These are phyloP conservation scores for Adoxophyes honmai DNA, from an alignment of 1,140 invertebrate species.

Conservation along the genomic window DNA sequence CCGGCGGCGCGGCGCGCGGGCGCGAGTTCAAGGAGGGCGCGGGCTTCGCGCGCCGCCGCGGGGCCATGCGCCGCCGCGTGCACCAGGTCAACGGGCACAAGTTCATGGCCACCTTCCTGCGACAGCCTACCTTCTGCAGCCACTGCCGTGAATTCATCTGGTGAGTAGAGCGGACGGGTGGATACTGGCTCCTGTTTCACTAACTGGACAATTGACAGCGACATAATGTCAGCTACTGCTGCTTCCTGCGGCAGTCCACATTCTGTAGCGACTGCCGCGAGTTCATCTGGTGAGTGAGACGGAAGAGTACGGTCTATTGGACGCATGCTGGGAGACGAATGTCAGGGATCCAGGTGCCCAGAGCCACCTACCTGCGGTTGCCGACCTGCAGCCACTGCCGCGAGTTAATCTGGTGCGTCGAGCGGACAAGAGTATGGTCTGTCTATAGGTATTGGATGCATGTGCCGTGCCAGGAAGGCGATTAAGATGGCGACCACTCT, in stretches of 20 bases:
- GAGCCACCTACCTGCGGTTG: constrained; percentile 99
- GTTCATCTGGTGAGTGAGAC: background rate
- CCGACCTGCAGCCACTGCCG: constrained; percentile 99
- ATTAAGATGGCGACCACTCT: no score
- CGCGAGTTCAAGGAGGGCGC: constrained; percentile 97
- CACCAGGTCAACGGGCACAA: constrained; percentile 99
- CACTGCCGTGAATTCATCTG: constrained; percentile 99
- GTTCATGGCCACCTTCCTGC: constrained; percentile 99
- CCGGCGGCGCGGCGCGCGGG: constrained; percentile 49
- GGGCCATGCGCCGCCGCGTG: constrained; percentile 95
- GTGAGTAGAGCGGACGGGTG: constrained; percentile 86
- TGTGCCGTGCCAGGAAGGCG: no score
- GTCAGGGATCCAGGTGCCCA: no score
- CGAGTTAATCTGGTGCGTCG: constrained; percentile 85
- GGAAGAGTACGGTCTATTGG: background rate
- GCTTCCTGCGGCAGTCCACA: constrained; percentile 96
- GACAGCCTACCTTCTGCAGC: constrained; percentile 99
- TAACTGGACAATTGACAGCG: constrained; percentile 97
- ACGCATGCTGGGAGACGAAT: background rate
- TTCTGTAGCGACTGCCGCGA: constrained; percentile 93
- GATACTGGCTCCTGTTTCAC: no score
- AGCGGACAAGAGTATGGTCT: no score
- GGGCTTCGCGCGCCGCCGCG: constrained; percentile 93
- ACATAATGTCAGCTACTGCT: constrained; percentile 99
- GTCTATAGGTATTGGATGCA: no score